Base-by-base conservation (phyloP, 2,113 vertebrate genomes). In the Oryzias woworae region DNA sequence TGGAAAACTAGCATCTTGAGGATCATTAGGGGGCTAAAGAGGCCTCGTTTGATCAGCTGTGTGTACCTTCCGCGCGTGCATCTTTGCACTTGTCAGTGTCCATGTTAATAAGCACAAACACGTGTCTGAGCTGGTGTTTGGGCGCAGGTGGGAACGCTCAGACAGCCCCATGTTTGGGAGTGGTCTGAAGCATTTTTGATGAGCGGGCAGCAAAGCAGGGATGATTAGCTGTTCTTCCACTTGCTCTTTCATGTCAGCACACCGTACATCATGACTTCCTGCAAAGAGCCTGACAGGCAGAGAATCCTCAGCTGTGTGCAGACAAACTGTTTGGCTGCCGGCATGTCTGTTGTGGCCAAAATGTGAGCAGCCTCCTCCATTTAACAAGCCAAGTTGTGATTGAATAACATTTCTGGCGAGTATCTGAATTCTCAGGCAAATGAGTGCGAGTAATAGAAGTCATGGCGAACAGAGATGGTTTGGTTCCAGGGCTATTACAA, bases 1-100 rank as follows among this genome's bases (percentile, higher is more conserved):
- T 86, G 69, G 82, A 77, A 85, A 86, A 78, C 78, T 53, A 81
- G 66, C 83, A 81, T 87, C 82, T 77, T 59, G 78, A 77, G 80
- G 76, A 81, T 78, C 80, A 88, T 85, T 85, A 87, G 81, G 69
- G 71, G 74, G 74, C 73, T 88, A 75, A 87, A 81, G 70, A 77
- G 65, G 54, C 56, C 73, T 71, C 53, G 71, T 80, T 63, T 76
- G 68, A 83, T 83, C 78, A 78, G 73, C 61, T 66, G 42, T 16
- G 36, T 66, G 66, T 20, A 45, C 55, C 61, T 63, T 23, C 47
- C 28, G 14, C 24, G 59, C 14, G 45, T 60, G 53, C 43, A 15
- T 54, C 18, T 45, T 44, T 20, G 8, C 3, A 13, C 58, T 42
- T 50, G 36, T 67, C 53, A 47, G 53, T 16, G 5, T 59, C 66